Evolutionary conservation across 1,140 invertebrate species (phyloP).

Genomic region (Colletes gigas): DNA sequence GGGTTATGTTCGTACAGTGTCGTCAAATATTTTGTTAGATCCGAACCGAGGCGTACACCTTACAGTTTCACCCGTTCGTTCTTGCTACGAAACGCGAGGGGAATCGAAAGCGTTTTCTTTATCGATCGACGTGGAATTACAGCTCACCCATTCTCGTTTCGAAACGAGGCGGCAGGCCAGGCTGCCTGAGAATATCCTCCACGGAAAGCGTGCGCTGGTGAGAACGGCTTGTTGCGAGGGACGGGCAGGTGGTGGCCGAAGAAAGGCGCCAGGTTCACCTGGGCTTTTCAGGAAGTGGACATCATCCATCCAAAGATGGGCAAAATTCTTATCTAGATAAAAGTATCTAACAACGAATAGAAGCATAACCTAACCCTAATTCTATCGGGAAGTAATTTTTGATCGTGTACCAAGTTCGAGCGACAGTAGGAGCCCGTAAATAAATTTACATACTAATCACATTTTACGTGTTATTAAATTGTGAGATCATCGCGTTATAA

Average conservation of each 20-base stretch:
- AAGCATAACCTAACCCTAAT: too few species aligned
- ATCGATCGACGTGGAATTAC: slow-evolving; percentile 10
- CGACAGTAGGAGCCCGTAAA: too few species aligned
- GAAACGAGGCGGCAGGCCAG: background rate
- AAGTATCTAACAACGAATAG: too few species aligned
- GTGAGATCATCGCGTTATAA: too few species aligned
- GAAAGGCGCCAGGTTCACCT: slow-evolving; percentile 50
- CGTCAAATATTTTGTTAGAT: slow-evolving; percentile 10
- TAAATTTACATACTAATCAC: too few species aligned
- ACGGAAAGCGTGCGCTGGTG: background rate
- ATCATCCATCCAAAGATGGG: slow-evolving; percentile 39
- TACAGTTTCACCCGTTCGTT: background rate
- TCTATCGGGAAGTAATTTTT: too few species aligned
- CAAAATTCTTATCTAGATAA: background rate
- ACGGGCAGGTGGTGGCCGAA: slow-evolving; percentile 55
- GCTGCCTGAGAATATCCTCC: background rate
- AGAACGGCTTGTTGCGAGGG: slow-evolving; percentile 26
- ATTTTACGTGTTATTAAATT: too few species aligned
- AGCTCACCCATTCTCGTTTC: slow-evolving; percentile 18
- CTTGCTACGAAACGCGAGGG: slow-evolving; percentile 7
- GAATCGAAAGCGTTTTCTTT: slow-evolving; percentile 31
- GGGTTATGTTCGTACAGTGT: background rate
- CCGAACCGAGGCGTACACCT: background rate
- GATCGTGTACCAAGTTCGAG: too few species aligned
- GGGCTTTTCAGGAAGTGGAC: slow-evolving; percentile 54